Percentiles rank a stretch among this genome's conserved stretches.
These are phyloP conservation scores for Pocillopora damicornis DNA, from an alignment of 64 coral and sea anemone genomes.

Conservation along the genomic window DNA sequence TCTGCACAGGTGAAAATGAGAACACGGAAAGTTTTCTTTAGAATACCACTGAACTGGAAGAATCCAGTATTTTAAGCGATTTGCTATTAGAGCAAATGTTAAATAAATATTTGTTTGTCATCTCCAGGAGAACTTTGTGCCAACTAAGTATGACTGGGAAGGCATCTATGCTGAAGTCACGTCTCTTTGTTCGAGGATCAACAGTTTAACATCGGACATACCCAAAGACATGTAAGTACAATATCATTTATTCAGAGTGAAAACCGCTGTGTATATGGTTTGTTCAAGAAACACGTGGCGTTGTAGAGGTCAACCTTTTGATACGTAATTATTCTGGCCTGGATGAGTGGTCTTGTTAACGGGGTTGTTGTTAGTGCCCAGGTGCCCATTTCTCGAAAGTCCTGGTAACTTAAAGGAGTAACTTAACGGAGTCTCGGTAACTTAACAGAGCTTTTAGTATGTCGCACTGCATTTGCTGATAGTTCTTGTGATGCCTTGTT, in stretches of 20 bases:
- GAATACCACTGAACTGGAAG: too few relatives aligned
- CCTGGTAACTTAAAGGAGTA: neutral
- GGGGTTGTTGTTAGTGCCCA: too few relatives aligned
- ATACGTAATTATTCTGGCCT: too few relatives aligned
- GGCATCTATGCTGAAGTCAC: conserved; percentile 72
- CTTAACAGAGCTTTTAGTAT: too few relatives aligned
- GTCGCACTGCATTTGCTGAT: neutral
- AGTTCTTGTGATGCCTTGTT: neutral
- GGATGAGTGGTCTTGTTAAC: too few relatives aligned
- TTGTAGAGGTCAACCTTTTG: too few relatives aligned
- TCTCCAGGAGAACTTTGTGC: conserved; percentile 48
- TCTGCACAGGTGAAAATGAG: too few relatives aligned
- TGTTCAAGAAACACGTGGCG: too few relatives aligned
- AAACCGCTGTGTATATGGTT: too few relatives aligned
- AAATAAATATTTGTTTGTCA: neutral
- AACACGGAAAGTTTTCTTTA: too few relatives aligned
- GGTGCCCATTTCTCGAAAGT: too few relatives aligned
- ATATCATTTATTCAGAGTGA: too few relatives aligned
- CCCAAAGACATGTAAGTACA: conserved; percentile 67
- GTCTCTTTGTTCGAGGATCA: conserved; percentile 79
- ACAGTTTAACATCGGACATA: conserved; percentile 61
- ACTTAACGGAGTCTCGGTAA: neutral
- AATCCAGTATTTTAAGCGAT: neutral
- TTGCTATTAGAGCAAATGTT: neutral
- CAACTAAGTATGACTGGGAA: conserved; percentile 78